These are phyloP conservation scores for Apistogramma diplotaenia DNA, from an alignment of 2,113 vertebrate species.

Conservation along the genomic window DNA sequence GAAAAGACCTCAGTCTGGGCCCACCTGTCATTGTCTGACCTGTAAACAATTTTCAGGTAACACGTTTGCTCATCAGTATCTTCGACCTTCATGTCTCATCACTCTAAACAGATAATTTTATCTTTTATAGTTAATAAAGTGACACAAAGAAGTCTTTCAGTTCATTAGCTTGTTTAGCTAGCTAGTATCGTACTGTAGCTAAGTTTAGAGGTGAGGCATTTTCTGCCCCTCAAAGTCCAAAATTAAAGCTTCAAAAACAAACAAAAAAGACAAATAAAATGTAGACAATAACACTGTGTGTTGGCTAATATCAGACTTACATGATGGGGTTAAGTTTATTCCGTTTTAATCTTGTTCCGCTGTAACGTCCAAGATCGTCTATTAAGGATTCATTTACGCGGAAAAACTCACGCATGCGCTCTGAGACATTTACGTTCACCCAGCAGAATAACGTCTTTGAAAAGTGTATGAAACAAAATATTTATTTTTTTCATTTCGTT, in stretches of 20 bases:
- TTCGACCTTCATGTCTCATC: no score
- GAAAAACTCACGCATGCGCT: not conserved
- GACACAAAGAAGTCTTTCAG: not conserved
- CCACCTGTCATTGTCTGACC: slow-evolving; percentile 16
- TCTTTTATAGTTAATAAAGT: not conserved
- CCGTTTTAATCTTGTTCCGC: not conserved
- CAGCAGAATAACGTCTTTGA: no score
- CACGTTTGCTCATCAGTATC: fast-evolving
- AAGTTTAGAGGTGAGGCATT: not conserved
- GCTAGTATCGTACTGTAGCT: not conserved
- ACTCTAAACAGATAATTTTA: not conserved
- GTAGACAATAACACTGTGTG: no score
- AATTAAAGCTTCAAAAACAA: not conserved
- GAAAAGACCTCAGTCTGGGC: slow-evolving; percentile 40
- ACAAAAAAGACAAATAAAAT: not conserved
- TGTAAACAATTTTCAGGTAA: not conserved
- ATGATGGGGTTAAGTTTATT: not conserved
- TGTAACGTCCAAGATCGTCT: not conserved
- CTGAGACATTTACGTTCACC: not conserved
- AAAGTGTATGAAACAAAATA: no score
- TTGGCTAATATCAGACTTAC: slow-evolving; percentile 6
- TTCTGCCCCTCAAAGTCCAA: not conserved
- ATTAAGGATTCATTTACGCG: not conserved
- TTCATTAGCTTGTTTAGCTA: not conserved
- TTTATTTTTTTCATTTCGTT: no score